These are phyloP conservation scores for Philotrypesis tridentata DNA, from an alignment of 1,140 invertebrate species.

Conservation along the genomic window DNA sequence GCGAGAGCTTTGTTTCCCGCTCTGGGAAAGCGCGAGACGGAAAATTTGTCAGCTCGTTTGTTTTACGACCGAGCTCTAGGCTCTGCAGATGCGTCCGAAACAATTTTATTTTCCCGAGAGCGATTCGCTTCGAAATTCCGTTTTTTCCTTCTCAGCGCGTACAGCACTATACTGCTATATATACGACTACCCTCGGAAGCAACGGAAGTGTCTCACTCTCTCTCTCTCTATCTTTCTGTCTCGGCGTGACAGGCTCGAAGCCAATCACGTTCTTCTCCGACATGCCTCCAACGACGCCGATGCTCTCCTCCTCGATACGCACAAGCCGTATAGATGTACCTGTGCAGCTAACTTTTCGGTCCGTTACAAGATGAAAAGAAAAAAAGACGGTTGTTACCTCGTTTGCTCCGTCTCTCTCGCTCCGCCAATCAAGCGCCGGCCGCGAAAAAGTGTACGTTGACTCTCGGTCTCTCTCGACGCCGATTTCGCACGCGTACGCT, in stretches of 20 bases:
- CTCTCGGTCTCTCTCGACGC: not conserved
- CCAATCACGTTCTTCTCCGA: not conserved
- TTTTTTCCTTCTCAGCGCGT: too few relatives aligned
- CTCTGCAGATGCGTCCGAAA: too few relatives aligned
- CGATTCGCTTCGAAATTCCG: too few relatives aligned
- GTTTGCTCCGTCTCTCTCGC: slow-evolving; percentile 34
- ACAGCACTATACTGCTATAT: too few relatives aligned
- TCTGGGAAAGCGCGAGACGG: slow-evolving; percentile 9
- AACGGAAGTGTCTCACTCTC: too few relatives aligned
- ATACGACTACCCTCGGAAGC: too few relatives aligned
- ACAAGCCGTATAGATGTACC: not conserved
- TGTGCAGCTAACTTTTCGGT: slow-evolving; percentile 10
- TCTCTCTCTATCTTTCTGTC: too few relatives aligned
- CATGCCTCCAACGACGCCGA: too few relatives aligned
- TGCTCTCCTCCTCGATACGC: not conserved
- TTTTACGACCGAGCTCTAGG: too few relatives aligned
- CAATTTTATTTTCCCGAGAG: too few relatives aligned
- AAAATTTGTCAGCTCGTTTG: not conserved
- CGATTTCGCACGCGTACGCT: not conserved
- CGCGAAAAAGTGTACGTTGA: not conserved
- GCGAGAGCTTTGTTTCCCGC: not conserved
- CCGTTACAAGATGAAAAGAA: too few relatives aligned
- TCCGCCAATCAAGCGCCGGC: not conserved
- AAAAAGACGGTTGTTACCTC: slow-evolving; percentile 41
- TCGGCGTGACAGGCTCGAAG: too few relatives aligned